A percentile compares a stretch with the other conserved stretches of the same genome.
These are phyloP conservation scores for Pantelozetes paolii DNA, from an alignment of 2,888 invertebrate species.

Conservation along the genomic window DNA sequence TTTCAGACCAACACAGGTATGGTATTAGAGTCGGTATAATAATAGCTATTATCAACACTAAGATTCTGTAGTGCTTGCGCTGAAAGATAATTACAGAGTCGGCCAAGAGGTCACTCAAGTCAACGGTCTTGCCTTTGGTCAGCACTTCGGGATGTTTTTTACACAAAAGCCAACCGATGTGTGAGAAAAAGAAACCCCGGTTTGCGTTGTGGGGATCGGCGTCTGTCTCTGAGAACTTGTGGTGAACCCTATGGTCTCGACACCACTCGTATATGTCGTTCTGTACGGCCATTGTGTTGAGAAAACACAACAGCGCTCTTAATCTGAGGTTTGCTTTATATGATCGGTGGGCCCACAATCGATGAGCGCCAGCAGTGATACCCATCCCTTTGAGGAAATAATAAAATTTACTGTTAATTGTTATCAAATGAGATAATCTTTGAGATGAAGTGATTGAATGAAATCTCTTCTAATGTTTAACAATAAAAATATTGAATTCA, in stretches of 20 bases:
- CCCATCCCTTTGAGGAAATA: conserved; percentile 72
- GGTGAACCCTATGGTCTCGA: conserved; percentile 54
- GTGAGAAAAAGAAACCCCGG: conserved; percentile 47
- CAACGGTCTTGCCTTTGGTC: conserved; percentile 43
- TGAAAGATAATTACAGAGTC: conserved; percentile 46
- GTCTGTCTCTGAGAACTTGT: conserved; percentile 51
- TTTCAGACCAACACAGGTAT: conserved; percentile 77
- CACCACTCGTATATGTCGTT: conserved; percentile 54
- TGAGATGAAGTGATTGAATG: not conserved
- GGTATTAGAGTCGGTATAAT: conserved; percentile 68
- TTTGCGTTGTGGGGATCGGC: conserved; percentile 47
- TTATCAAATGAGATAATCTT: no score
- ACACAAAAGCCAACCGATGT: conserved; percentile 46
- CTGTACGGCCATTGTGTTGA: conserved; percentile 45
- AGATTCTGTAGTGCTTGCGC: conserved; percentile 52
- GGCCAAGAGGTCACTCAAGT: conserved; percentile 42
- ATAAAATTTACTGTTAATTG: no score
- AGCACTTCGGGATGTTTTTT: conserved; percentile 45
- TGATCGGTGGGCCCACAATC: conserved; percentile 69
- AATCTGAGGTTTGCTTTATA: conserved; percentile 34
- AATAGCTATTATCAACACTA: conserved; percentile 55
- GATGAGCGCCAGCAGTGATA: conserved; percentile 48
- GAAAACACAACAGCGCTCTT: conserved; percentile 12
- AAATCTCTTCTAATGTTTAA: no score
- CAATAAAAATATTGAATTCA: no score